Evolutionary conservation across 2,888 invertebrate genomes (phyloP).

Genomic region (Epistrophe grossulariae): DNA sequence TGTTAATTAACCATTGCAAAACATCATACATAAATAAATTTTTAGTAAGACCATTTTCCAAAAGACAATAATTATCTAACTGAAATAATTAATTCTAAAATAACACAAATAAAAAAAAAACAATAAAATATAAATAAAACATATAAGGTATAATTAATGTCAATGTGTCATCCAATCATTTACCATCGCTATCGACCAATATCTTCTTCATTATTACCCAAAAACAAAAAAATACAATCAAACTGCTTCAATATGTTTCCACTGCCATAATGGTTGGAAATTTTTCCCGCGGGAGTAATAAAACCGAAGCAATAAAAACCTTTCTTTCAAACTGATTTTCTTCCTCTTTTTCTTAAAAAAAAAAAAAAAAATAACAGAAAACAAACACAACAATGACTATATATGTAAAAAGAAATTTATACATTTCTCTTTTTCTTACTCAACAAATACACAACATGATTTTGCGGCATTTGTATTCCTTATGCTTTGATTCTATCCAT

Average conservation of each 20-base stretch:
- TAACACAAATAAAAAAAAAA: neutral
- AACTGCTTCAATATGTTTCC: conserved; percentile 57
- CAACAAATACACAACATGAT: neutral
- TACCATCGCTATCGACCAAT: conserved; percentile 9
- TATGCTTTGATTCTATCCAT: conserved; percentile 16
- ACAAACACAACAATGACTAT: neutral
- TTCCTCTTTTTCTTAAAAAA: neutral
- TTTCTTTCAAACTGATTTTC: conserved; percentile 26
- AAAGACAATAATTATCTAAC: neutral
- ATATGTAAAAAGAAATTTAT: neutral
- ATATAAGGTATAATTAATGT: too few relatives aligned
- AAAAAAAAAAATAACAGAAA: neutral
- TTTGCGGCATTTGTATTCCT: conserved; percentile 36
- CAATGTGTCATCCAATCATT: conserved; percentile 22
- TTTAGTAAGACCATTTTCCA: neutral
- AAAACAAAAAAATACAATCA: neutral
- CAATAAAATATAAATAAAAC: neutral
- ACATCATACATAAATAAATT: too few relatives aligned
- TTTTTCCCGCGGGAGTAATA: conserved; percentile 57
- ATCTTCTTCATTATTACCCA: neutral
- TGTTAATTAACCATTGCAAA: too few relatives aligned
- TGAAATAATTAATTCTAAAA: neutral
- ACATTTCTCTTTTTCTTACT: neutral
- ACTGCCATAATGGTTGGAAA: conserved; percentile 39
- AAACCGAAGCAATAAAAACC: conserved; percentile 54